phyloP scores from a whole-genome alignment of 1,140 invertebrate species.

The Zaprionus ornatus region DNA sequence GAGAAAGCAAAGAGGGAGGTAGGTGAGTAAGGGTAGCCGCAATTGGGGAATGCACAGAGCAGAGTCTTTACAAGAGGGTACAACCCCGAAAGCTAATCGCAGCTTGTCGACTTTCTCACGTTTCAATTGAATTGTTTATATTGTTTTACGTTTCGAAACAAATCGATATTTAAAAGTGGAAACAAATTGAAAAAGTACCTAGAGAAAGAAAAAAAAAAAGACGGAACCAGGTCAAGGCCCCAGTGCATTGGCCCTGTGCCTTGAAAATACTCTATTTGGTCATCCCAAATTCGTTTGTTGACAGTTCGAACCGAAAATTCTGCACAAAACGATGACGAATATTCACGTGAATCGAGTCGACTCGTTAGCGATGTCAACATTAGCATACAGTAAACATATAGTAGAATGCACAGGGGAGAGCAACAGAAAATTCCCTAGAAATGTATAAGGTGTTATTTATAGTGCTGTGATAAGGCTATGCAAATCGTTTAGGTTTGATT shows the following conservation, averaged over 20 bases:
- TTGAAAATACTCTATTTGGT: conserved; percentile 20
- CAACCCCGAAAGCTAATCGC: conserved; percentile 3
- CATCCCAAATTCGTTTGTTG: conserved; percentile 2
- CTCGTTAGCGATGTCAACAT: conserved; percentile 16
- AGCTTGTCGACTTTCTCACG: conserved; percentile 34
- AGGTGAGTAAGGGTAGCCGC: background rate
- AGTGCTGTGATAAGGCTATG: background rate
- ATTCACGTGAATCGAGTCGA: background rate
- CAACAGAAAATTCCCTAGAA: background rate
- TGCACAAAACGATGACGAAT: conserved; percentile 30
- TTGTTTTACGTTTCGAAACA: conserved; percentile 17
- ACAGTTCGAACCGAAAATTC: conserved; percentile 8
- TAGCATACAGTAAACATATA: conserved; percentile 6
- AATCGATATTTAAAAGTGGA: conserved; percentile 31
- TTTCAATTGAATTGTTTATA: conserved; percentile 4
- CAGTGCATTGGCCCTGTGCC: conserved; percentile 29
- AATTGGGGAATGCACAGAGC: background rate
- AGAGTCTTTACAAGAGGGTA: background rate
- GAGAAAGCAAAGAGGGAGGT: background rate
- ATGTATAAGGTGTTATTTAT: background rate
- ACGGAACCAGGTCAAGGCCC: conserved; percentile 11
- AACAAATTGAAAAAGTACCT: conserved; percentile 2
- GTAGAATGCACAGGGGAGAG: background rate
- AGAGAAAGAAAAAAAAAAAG: background rate
- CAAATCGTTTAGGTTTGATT: background rate